Conservation (phyloP, 2,888 invertebrate genomes). For the Myathropa florea region DNA sequence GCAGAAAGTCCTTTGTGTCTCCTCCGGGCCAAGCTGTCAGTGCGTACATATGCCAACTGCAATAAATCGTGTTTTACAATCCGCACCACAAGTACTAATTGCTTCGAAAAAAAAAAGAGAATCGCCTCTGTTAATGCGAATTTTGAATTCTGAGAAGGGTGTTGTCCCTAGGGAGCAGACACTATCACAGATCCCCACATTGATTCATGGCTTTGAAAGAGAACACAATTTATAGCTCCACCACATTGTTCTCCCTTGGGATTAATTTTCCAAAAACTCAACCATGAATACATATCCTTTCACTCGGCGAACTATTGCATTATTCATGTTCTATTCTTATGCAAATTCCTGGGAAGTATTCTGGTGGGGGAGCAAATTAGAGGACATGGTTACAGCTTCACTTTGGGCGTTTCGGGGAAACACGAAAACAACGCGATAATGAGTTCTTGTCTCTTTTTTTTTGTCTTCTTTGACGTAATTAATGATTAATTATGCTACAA, state of each 20-base stretch:
- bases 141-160: not conserved
- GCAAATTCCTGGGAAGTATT: constrained; percentile 6
- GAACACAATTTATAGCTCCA: constrained; percentile 28
- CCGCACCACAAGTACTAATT: not conserved
- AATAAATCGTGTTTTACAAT: not conserved
- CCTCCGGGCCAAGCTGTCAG: not conserved
- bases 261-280: constrained; percentile 31
- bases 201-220: constrained; percentile 13
- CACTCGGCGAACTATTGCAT: constrained; percentile 40
- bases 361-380: not conserved
- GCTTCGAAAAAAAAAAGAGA: not conserved
- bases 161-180: not conserved
- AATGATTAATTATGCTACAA: not conserved
- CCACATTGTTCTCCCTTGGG: constrained; percentile 18
- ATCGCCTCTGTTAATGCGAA: not conserved
- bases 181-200: not conserved
- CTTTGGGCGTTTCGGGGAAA: not conserved
- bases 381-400: not conserved
- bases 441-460: not conserved
- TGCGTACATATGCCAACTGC: not conserved
- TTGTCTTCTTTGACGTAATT: not conserved
- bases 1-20: not conserved
- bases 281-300: constrained; percentile 45
- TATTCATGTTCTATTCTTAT: constrained; percentile 47
- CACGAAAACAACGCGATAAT: not conserved